Evolutionary conservation across 2,888 invertebrate genomes (phyloP), one percentile per base, ranked within the genome.

Genomic region (Drosophila mayaguana): DNA sequence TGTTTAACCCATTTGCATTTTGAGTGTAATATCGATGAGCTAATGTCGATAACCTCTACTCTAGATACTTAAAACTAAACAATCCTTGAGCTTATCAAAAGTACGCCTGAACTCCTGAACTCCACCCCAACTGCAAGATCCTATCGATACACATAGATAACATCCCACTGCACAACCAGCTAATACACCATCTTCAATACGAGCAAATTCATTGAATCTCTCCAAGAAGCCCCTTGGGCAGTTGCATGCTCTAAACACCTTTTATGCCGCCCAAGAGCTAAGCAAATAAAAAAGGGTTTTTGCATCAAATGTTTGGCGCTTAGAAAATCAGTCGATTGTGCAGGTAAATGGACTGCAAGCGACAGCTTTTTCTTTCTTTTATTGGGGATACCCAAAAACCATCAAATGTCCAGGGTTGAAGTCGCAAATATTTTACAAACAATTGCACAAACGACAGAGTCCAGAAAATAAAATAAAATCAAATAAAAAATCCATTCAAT

Each of bases 301-400:
- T 8, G 18, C 38, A 55, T 14, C 38, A 28, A 42, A 61, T 59
- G 65, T 51, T n/a, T n/a, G 63, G 78, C 82, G 90, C 84, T 91
- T 91, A 90, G 89, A 72, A 82, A 92, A 83, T 91, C 91, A 91
- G 90, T 91, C 91, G 91, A 83, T 91, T 91, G 91, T 90, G 81
- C 90, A 92, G 91, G 92, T 92, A 91, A 92, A 91, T 91, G 91
- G 91, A 91, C 89, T 91, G 92, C 81, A 89, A 89, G 88, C 81
- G 84, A 82, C 85, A 28, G 65, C 75, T 88, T 86, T 20, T 51
- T 32, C 11, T 1, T 1, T 6, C 32, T 51, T 51, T 20, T 20
- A 18, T 51, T 51, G 20, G 51, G 63, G 55, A 67, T 66, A 63
- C 70, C 71, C 57, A 63, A 60, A 51, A 55, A 54, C 20, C 20